Evolutionary conservation across 2,888 invertebrate species (phyloP).

Genomic region (Hymenopus coronatus): DNA sequence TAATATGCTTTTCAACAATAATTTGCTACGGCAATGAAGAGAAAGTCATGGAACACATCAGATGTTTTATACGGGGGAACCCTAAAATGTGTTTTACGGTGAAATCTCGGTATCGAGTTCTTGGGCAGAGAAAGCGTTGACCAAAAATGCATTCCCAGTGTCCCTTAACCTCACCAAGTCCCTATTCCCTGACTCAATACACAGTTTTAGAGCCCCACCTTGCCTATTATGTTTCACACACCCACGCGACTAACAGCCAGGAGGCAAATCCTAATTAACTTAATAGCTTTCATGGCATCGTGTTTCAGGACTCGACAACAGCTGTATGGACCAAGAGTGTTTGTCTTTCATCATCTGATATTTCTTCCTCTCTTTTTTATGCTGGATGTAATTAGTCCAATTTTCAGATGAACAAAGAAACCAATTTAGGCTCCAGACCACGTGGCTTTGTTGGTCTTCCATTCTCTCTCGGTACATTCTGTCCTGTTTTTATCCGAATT

Average conservation of each 20-base stretch:
- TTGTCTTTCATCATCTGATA: neutral
- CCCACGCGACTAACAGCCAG: neutral
- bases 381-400: neutral
- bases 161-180: too few relatives aligned
- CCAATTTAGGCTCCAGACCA: neutral
- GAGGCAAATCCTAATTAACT: neutral
- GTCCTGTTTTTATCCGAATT: neutral
- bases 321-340: neutral
- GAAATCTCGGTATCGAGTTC: too few relatives aligned
- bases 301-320: neutral
- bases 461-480: neutral
- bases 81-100: too few relatives aligned
- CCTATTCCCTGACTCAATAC: too few relatives aligned
- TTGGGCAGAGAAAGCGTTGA: too few relatives aligned
- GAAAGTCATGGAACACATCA: too few relatives aligned
- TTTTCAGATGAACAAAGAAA: neutral
- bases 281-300: neutral
- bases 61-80: too few relatives aligned
- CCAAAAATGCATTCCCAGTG: too few relatives aligned
- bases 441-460: neutral
- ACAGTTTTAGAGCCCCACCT: too few relatives aligned
- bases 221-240: neutral
- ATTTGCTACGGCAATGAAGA: too few relatives aligned
- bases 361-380: neutral
- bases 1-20: too few relatives aligned